Evolutionary conservation across 2,113 vertebrate species (phyloP).

Genomic region (Microtus richardsoni): DNA sequence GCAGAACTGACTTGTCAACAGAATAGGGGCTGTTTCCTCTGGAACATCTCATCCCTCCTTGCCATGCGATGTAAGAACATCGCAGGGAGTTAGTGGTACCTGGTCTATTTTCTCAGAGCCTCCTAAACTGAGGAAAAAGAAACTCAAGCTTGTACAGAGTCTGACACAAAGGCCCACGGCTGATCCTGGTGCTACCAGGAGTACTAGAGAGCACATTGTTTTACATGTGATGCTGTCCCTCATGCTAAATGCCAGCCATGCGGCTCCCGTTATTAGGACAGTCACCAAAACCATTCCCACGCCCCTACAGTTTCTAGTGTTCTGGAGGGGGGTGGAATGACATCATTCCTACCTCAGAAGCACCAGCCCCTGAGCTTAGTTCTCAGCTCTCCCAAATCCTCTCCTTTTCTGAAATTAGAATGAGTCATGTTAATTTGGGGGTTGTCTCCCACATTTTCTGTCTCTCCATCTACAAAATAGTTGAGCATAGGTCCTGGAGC

Average conservation of each 20-base stretch:
- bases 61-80: not conserved
- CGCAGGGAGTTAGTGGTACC: not conserved
- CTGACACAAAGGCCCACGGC: not conserved
- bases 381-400: not conserved
- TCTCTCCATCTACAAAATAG: not conserved
- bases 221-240: not conserved
- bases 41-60: not conserved
- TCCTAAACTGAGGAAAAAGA: slow-evolving; percentile 1
- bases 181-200: no score
- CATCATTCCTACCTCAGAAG: not conserved
- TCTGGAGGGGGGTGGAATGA: not conserved
- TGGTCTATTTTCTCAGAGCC: not conserved
- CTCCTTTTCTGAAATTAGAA: slow-evolving; percentile 4
- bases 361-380: not conserved
- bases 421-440: not conserved
- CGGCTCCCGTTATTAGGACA: not conserved
- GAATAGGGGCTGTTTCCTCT: not conserved
- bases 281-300: not conserved
- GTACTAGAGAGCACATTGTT: not conserved
- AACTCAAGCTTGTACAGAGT: not conserved
- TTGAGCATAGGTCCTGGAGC: not conserved
- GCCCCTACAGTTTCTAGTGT: not conserved
- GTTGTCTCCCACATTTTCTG: not conserved
- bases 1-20: not conserved
- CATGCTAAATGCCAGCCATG: not conserved